Percentiles rank a stretch among this genome's conserved stretches.
phyloP scores from a whole-genome alignment of 2,797 vertebrate species.

The Semotilus atromaculatus region DNA sequence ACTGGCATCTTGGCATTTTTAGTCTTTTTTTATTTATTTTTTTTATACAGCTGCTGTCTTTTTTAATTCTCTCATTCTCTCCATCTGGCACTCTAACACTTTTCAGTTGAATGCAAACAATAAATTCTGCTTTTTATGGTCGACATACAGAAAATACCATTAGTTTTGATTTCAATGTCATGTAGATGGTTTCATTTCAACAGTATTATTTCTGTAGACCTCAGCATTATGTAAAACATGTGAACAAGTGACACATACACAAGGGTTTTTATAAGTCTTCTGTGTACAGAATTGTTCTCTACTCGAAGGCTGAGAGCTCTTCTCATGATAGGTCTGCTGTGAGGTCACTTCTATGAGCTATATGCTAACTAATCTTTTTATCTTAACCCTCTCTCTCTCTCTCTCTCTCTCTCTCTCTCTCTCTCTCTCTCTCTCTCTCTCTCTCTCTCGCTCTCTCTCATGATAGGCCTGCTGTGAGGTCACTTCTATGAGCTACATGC shows the following conservation, averaged over 20 bases:
- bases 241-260: neutral
- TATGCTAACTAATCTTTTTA: constrained; percentile 38
- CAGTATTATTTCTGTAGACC: neutral
- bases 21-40: neutral
- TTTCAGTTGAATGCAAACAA: neutral
- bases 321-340: constrained; percentile 17
- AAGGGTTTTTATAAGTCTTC: constrained; percentile 5
- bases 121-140: neutral
- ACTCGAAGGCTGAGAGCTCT: neutral
- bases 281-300: constrained; percentile 19
- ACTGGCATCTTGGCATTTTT: neutral
- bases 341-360: constrained; percentile 19
- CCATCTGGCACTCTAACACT: neutral
- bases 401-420: neutral
- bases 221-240: constrained; percentile 40
- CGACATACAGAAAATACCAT: neutral
- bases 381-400: constrained; percentile 6
- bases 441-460: neutral
- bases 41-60: neutral
- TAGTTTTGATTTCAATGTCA: neutral
- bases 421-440: neutral
- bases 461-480: too few species aligned
- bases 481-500: too few species aligned
- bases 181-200: neutral
- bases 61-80: constrained; percentile 13